Conservation (phyloP, 2,888 invertebrate genomes). For the Conomelus anceps region DNA sequence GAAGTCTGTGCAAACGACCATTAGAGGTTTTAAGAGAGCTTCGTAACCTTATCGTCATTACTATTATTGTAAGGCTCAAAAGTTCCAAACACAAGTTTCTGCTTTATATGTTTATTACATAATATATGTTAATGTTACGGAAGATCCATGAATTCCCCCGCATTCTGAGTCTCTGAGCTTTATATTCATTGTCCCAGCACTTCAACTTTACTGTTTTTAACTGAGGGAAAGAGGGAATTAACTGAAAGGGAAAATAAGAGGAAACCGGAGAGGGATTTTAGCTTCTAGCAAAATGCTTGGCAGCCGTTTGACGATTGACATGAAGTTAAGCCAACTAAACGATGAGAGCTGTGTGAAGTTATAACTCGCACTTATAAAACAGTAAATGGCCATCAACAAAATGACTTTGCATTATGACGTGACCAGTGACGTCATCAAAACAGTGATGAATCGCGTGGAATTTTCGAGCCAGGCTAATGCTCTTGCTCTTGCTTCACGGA, state of each 20-base stretch:
- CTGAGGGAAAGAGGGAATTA: not conserved
- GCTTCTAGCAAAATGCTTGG: not conserved
- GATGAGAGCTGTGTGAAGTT: not conserved
- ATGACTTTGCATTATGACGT: not conserved
- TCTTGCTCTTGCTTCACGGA: not conserved
- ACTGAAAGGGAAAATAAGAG: not conserved
- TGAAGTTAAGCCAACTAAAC: not conserved
- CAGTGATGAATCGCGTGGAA: not conserved
- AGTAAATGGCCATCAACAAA: not conserved
- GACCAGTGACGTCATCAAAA: too few relatives aligned
- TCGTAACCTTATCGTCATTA: too few relatives aligned
- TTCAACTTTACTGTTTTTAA: not conserved
- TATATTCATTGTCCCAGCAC: too few relatives aligned
- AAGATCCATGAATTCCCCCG: too few relatives aligned
- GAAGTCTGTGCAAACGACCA: too few relatives aligned
- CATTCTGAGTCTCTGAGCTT: too few relatives aligned
- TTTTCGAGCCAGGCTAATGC: not conserved
- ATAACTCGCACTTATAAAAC: not conserved
- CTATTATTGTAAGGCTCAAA: too few relatives aligned
- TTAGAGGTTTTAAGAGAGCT: too few relatives aligned
- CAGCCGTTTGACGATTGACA: not conserved
- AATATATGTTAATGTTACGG: too few relatives aligned
- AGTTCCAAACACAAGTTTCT: too few relatives aligned
- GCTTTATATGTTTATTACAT: too few relatives aligned
- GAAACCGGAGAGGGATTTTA: not conserved